These are phyloP conservation scores for Thalassaphorura encarpata DNA, from an alignment of 1,140 invertebrate species.

Conservation along the genomic window DNA sequence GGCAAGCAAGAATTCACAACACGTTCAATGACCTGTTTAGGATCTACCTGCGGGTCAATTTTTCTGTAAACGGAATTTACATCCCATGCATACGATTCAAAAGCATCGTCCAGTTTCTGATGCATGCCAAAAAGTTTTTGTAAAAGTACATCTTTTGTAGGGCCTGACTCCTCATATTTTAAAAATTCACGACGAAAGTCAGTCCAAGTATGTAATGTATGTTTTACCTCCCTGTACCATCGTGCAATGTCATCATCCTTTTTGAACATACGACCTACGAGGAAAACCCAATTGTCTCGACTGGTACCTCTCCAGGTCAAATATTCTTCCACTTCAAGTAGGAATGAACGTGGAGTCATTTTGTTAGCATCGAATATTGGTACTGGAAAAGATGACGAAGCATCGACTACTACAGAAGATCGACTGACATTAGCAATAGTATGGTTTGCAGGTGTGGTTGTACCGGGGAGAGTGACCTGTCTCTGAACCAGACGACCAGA, in stretches of 20 bases:
- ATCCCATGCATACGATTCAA: slow-evolving; percentile 6
- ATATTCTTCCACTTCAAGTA: no score
- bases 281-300: no score
- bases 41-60: neutral
- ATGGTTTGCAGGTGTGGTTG: no score
- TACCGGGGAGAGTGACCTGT: no score
- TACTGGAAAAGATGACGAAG: no score
- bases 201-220: neutral
- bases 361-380: no score
- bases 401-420: no score
- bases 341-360: no score
- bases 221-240: neutral
- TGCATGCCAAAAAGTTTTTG: neutral
- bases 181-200: neutral
- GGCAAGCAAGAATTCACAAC: slow-evolving; percentile 4
- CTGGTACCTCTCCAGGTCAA: no score
- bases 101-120: neutral
- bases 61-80: neutral
- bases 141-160: neutral
- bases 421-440: no score
- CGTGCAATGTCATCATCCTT: neutral
- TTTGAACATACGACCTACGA: neutral
- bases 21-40: neutral
- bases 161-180: neutral
- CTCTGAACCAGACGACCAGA: no score